phyloP scores from a whole-genome alignment of 2,797 vertebrate species.

The Pseudomugil gertrudae region DNA sequence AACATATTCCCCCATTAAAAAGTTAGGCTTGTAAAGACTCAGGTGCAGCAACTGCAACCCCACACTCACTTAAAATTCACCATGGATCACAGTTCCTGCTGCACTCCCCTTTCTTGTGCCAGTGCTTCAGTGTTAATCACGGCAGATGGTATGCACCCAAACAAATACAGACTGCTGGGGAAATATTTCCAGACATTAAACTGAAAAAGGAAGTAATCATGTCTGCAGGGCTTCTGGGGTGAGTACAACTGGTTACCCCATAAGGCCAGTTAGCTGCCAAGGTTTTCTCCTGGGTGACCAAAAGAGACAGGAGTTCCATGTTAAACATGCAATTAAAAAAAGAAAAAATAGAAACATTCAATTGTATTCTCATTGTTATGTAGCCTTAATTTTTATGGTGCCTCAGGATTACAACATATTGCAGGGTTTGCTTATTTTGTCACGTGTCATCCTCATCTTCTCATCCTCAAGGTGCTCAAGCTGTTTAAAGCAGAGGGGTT shows the following conservation, averaged over 20 bases:
- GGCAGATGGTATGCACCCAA: conserved; percentile 18
- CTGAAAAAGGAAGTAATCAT: conserved; percentile 1
- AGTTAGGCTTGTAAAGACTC: not conserved
- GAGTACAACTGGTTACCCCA: not conserved
- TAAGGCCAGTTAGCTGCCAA: conserved; percentile 4
- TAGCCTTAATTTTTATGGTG: not conserved
- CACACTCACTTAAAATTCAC: conserved; percentile 10
- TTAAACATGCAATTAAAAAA: conserved; percentile 1
- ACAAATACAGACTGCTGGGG: conserved; percentile 6
- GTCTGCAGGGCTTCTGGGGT: conserved; percentile 7
- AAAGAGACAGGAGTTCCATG: not conserved
- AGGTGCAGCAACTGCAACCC: conserved; percentile 1
- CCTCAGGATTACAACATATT: not conserved
- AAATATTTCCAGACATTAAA: conserved; percentile 25
- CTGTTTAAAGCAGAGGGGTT: not conserved
- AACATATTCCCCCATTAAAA: not conserved
- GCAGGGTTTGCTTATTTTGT: not conserved
- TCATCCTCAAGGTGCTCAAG: too few species aligned
- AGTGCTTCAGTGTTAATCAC: conserved; percentile 17
- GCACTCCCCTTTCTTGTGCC: not conserved
- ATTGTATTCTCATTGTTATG: not conserved
- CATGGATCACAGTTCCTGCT: not conserved
- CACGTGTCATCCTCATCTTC: not conserved
- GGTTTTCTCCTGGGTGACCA: conserved; percentile 11
- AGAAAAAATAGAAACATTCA: not conserved